Evolutionary conservation across 2,888 invertebrate species (phyloP).

Genomic region (Aphidoletes aphidimyza): DNA sequence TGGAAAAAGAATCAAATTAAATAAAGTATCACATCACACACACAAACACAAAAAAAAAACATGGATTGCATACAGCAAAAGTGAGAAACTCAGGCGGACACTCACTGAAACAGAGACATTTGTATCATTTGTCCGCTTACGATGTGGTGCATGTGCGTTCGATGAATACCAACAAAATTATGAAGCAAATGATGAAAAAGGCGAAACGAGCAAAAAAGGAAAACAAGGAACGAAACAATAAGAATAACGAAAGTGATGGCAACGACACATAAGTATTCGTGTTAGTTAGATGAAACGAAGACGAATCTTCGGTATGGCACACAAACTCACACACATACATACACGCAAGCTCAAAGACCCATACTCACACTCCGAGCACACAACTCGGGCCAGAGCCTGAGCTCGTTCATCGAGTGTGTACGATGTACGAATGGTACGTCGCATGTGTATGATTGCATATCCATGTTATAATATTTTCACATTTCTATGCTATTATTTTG

Average conservation of each 20-base stretch:
- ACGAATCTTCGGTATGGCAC: constrained; percentile 7
- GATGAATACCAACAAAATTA: background rate
- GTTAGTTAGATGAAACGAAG: background rate
- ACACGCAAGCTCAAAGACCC: no score
- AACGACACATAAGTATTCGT: constrained; percentile 10
- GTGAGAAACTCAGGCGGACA: no score
- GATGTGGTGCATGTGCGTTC: background rate
- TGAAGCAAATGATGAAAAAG: background rate
- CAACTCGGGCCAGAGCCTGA: no score
- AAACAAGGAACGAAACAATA: background rate
- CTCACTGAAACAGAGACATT: background rate
- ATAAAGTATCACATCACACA: constrained; percentile 11
- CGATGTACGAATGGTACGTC: background rate
- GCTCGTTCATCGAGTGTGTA: background rate
- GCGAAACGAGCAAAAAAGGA: background rate
- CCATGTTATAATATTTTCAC: constrained; percentile 54
- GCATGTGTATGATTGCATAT: constrained; percentile 44
- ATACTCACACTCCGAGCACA: no score
- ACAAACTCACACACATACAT: background rate
- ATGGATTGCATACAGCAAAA: background rate
- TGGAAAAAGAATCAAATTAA: constrained; percentile 47
- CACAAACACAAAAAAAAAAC: no score
- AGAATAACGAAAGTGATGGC: constrained; percentile 39
- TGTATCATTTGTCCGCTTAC: constrained; percentile 40
- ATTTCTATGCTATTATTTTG: constrained; percentile 53